Conservation (phyloP, 1,140 invertebrate species). For the Trachelipus rathkii region DNA sequence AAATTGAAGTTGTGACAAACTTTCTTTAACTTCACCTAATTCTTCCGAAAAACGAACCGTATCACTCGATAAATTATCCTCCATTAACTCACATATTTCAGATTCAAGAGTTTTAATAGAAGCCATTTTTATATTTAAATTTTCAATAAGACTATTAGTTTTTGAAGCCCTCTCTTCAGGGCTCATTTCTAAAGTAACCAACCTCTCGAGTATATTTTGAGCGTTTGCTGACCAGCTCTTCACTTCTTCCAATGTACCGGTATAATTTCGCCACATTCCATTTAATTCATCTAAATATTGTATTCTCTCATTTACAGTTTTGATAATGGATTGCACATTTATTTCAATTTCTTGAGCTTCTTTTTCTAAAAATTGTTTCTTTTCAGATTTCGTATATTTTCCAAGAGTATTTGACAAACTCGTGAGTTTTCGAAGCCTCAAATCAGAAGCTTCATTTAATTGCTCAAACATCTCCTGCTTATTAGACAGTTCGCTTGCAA, state of each 20-base stretch:
- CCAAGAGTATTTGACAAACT: constrained; percentile 67
- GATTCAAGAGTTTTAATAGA: constrained; percentile 67
- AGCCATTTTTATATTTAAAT: constrained; percentile 62
- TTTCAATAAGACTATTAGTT: constrained; percentile 42
- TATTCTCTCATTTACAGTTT: constrained; percentile 71
- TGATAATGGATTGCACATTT: constrained; percentile 66
- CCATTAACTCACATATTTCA: constrained; percentile 68
- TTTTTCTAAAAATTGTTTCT: constrained; percentile 67
- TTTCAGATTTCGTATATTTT: constrained; percentile 64
- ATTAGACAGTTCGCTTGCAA: constrained; percentile 63
- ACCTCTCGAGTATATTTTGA: constrained; percentile 67
- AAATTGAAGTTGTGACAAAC: constrained; percentile 64
- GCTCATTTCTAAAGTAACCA: constrained; percentile 65
- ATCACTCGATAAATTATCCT: constrained; percentile 53
- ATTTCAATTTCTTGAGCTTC: constrained; percentile 76
- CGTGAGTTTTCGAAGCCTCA: constrained; percentile 68
- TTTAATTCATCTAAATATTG: constrained; percentile 74
- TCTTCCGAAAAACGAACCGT: constrained; percentile 64
- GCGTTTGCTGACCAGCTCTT: constrained; percentile 58
- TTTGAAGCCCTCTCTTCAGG: constrained; percentile 63
- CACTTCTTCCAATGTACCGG: constrained; percentile 54
- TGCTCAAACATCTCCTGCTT: constrained; percentile 70
- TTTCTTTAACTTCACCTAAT: constrained; percentile 60
- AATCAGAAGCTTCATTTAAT: constrained; percentile 69
- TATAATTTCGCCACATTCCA: constrained; percentile 72